Conservation (phyloP, 1,140 invertebrate genomes). For the Cylas formicarius region DNA sequence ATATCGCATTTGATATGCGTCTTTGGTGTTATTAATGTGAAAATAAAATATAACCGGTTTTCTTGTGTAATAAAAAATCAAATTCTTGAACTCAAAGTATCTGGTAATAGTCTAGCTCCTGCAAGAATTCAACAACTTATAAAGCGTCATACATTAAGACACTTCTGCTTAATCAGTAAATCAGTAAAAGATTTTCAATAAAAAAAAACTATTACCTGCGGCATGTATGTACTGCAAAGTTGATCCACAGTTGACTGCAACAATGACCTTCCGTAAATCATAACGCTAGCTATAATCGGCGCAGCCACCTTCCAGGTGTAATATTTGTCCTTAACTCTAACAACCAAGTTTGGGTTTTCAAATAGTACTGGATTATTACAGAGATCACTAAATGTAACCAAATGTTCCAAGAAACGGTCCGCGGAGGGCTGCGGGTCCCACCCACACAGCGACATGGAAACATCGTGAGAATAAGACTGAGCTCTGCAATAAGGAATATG, state of each 20-base stretch:
- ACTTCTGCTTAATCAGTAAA: background rate
- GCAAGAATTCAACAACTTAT: no score
- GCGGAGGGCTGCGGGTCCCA: conserved; percentile 57
- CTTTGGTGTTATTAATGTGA: no score
- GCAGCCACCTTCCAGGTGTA: conserved; percentile 84
- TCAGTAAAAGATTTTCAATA: background rate
- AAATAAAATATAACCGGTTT: no score
- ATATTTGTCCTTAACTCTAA: conserved; percentile 79
- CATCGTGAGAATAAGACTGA: conserved; percentile 49
- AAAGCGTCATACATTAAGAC: no score
- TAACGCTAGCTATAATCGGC: conserved; percentile 76
- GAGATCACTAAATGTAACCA: conserved; percentile 78
- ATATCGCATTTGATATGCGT: no score
- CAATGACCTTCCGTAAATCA: conserved; percentile 76
- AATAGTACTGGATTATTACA: conserved; percentile 71
- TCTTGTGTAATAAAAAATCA: no score
- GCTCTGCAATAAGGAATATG: conserved; percentile 24
- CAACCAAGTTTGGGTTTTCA: conserved; percentile 77
- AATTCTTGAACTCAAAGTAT: no score
- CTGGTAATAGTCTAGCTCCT: no score
- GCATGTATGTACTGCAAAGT: conserved; percentile 44
- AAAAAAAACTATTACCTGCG: conserved; percentile 23
- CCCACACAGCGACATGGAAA: conserved; percentile 76
- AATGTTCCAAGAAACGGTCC: conserved; percentile 65
- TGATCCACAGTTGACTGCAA: conserved; percentile 47